phyloP scores from a whole-genome alignment of 1,140 invertebrate genomes.

The Anadara kagoshimensis region DNA sequence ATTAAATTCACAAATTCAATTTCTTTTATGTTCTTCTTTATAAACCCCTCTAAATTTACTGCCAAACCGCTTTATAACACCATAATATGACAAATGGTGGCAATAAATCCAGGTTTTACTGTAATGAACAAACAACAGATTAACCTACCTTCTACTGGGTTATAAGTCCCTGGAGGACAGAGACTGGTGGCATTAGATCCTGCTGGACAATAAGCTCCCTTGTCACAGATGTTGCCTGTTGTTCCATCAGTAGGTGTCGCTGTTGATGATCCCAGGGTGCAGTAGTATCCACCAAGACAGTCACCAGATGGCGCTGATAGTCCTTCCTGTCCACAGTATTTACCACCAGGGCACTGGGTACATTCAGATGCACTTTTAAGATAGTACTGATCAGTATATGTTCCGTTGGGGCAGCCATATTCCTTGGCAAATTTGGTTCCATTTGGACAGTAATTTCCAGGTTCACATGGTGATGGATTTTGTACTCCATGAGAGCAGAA shows the following conservation, averaged over 20 bases:
- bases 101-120: too few relatives aligned
- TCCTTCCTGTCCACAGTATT: conserved; percentile 61
- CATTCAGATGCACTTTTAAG: conserved; percentile 57
- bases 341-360: conserved; percentile 58
- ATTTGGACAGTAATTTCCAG: conserved; percentile 63
- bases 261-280: conserved; percentile 54
- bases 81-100: too few relatives aligned
- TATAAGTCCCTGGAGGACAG: conserved; percentile 65
- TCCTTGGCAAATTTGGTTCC: conserved; percentile 61
- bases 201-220: conserved; percentile 60
- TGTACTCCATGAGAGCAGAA: conserved; percentile 67
- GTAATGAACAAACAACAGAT: neutral
- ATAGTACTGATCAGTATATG: conserved; percentile 48
- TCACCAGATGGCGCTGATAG: conserved; percentile 57
- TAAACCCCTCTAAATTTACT: too few relatives aligned
- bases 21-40: too few relatives aligned
- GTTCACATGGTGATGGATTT: conserved; percentile 60
- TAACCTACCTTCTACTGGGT: conserved; percentile 52
- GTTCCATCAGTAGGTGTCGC: conserved; percentile 57
- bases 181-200: conserved; percentile 54
- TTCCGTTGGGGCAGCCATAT: conserved; percentile 64
- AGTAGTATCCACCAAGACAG: conserved; percentile 67
- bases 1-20: too few relatives aligned
- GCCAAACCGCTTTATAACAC: too few relatives aligned
- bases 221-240: conserved; percentile 60